Conservation (phyloP, 2,113 vertebrate genomes). For the Passer domesticus region DNA sequence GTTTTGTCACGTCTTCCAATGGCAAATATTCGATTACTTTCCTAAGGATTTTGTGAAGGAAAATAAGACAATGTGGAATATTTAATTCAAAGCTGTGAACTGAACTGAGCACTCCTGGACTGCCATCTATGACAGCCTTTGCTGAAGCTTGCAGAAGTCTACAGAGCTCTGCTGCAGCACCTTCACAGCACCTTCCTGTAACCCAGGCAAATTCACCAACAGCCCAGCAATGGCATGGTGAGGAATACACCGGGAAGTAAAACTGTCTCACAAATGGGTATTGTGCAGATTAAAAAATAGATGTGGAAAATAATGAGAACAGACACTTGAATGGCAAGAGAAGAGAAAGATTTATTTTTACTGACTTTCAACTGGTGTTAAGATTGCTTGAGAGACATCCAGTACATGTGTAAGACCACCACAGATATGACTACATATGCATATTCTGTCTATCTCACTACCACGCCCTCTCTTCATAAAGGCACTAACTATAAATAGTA, state of each 20-base stretch:
- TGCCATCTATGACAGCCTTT: not conserved
- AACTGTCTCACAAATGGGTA: not conserved
- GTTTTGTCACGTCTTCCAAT: not conserved
- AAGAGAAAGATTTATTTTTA: slow-evolving; percentile 64
- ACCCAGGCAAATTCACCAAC: not conserved
- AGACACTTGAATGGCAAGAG: slow-evolving; percentile 35
- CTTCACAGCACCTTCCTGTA: not conserved
- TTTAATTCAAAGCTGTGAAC: not conserved
- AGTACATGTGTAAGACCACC: slow-evolving; percentile 52
- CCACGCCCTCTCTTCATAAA: slow-evolving; percentile 55
- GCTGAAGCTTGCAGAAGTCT: not conserved
- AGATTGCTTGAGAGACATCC: slow-evolving; percentile 34
- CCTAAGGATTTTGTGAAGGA: not conserved
- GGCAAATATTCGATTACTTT: not conserved
- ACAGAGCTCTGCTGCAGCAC: not conserved
- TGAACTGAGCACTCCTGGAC: not conserved
- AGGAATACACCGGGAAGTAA: accelerated
- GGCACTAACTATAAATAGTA: slow-evolving; percentile 69
- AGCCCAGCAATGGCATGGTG: accelerated
- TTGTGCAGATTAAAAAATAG: not conserved
- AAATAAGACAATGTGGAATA: not conserved
- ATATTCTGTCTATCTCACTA: slow-evolving; percentile 62
- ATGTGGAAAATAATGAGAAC: slow-evolving; percentile 37
- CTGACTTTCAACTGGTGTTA: slow-evolving; percentile 34
- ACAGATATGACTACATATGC: slow-evolving; percentile 52